Conservation (phyloP, 2,888 invertebrate genomes). For the Abscondita cerata region DNA sequence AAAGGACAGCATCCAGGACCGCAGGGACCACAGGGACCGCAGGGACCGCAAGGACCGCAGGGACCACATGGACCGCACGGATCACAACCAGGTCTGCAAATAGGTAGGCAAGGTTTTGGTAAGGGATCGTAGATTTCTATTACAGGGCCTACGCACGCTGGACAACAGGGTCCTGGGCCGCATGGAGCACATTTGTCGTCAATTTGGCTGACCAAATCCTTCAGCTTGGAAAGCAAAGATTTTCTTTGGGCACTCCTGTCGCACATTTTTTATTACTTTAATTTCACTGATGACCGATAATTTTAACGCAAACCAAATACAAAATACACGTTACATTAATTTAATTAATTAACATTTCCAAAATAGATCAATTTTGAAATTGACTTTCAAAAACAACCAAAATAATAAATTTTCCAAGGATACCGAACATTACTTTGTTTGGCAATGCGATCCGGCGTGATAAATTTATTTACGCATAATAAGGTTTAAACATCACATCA, state of each 20-base stretch:
- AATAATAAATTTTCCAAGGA: constrained; percentile 1
- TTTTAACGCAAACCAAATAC: constrained; percentile 24
- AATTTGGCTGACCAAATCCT: constrained; percentile 51
- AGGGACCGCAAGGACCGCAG: constrained; percentile 57
- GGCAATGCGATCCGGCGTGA: neutral
- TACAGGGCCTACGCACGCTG: constrained; percentile 53
- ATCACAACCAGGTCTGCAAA: constrained; percentile 61
- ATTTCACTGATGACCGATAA: constrained; percentile 22
- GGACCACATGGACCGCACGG: constrained; percentile 59
- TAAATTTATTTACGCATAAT: no score
- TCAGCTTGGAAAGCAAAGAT: constrained; percentile 49
- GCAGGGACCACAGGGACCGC: constrained; percentile 57
- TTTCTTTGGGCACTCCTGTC: constrained; percentile 46
- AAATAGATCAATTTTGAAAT: constrained; percentile 32
- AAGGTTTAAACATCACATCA: no score
- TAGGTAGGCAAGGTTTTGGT: constrained; percentile 65
- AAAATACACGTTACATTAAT: constrained; percentile 33
- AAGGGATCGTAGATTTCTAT: constrained; percentile 64
- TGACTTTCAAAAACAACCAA: constrained; percentile 4
- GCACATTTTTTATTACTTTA: constrained; percentile 26
- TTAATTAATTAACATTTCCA: constrained; percentile 23
- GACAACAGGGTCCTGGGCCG: constrained; percentile 51
- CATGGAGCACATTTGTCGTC: constrained; percentile 53
- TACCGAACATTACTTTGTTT: constrained; percentile 1
- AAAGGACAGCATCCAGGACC: constrained; percentile 57